Evolutionary conservation across 2,888 invertebrate genomes (phyloP).

Genomic region (Nomada lathburiana): DNA sequence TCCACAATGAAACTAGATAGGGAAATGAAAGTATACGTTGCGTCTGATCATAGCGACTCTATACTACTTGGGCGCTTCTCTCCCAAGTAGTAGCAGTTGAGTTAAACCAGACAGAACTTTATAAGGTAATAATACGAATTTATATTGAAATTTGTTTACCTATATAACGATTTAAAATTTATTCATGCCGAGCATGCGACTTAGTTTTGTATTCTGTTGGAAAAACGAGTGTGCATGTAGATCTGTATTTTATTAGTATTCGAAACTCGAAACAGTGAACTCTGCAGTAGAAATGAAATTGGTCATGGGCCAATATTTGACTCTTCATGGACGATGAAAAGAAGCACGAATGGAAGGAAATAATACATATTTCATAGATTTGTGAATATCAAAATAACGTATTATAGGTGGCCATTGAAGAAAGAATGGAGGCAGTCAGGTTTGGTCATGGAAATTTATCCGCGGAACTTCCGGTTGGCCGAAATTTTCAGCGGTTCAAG

Average conservation of each 20-base stretch:
- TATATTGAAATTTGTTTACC: not conserved
- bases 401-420: conserved; percentile 18
- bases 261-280: conserved; percentile 49
- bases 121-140: not conserved
- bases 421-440: conserved; percentile 15
- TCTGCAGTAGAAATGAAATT: conserved; percentile 60
- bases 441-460: conserved; percentile 19
- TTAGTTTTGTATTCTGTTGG: not conserved
- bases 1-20: not conserved
- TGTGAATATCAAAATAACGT: conserved; percentile 42
- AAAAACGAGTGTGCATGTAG: conserved; percentile 27
- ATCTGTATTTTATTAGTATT: conserved; percentile 50
- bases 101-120: not conserved
- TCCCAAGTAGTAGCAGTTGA: too few relatives aligned
- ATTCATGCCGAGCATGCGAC: not conserved
- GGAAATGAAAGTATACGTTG: not conserved
- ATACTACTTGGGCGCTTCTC: conserved; percentile 16
- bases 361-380: conserved; percentile 41
- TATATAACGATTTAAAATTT: not conserved
- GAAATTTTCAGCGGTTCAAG: conserved; percentile 7
- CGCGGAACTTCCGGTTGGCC: not conserved
- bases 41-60: not conserved
- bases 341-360: conserved; percentile 34
- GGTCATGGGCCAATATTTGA: conserved; percentile 48
- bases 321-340: not conserved